Base-by-base conservation (phyloP, 2,888 invertebrate species). In the Sclerodermus sp. region DNA sequence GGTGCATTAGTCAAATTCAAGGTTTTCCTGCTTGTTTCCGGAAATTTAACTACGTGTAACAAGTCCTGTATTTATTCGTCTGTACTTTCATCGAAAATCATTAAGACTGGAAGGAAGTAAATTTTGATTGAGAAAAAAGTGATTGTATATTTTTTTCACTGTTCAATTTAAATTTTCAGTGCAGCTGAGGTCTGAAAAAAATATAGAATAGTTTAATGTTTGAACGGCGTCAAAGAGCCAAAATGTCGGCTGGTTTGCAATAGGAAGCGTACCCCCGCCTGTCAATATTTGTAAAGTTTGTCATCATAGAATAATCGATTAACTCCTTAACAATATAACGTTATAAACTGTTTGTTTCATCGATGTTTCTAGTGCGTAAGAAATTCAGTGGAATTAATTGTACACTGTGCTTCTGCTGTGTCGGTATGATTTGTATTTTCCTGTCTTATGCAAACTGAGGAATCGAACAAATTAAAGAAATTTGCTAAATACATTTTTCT, bases 161-260 rank as follows among this genome's bases (percentile, higher is more conserved):
- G n/a, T n/a, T n/a, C n/a, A n/a, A n/a, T n/a, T n/a, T n/a, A n/a
- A n/a, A n/a, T n/a, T n/a, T n/a, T n/a, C n/a, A n/a, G n/a, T 23
- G 3, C 3, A 23, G 3, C 23, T 23, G 23, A 23, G 8, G 23
- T 23, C 8, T 23, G 3, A 5, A 8, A 23, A 23, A 23, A 23
- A 8, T 23, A 5, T 23, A 66, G 67, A 68, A 66, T 68, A 67
- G 62, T 60, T 70, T 69, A 70, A 69, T 71, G 67, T 72, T 68
- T 68, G 62, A 68, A 65, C 70, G 64, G 72, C 71, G 73, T 72
- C 70, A 59, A n/a, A 62, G 60, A 68, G 64, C 62, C 68, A 73
- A 73, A 63, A 73, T 73, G 74, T 73, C 74, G 65, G 72, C 67
- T 62, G 62, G 62, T 68, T 69, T 64, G 67, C 66, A 62, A 66